Percentiles rank a stretch among this genome's conserved stretches.
Evolutionary conservation across 2,888 invertebrate species (phyloP).

Genomic region (Hirtodrosophila cameraria): DNA sequence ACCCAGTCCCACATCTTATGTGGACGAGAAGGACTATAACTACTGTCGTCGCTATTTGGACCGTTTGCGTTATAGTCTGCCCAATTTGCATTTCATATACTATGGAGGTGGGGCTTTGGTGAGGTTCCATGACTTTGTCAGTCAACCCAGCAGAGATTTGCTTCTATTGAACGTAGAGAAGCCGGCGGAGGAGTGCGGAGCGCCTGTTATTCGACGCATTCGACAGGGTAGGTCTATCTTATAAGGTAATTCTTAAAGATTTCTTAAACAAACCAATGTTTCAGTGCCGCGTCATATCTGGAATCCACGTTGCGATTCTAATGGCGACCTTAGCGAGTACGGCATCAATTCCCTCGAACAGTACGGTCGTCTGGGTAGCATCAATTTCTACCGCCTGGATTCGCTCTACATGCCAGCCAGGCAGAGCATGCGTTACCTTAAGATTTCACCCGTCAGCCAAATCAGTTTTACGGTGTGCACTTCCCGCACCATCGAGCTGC

Average conservation of each 20-base stretch:
- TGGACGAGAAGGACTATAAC: constrained; percentile 85
- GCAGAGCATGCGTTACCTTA: constrained; percentile 85
- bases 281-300: constrained; percentile 86
- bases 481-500: constrained; percentile 86
- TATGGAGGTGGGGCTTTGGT: constrained; percentile 87
- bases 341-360: constrained; percentile 85
- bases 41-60: constrained; percentile 85
- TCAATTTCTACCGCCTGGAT: constrained; percentile 88
- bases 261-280: background rate
- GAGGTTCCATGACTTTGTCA: constrained; percentile 86
- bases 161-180: constrained; percentile 79
- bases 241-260: too few relatives aligned
- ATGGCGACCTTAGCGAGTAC: constrained; percentile 83
- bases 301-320: constrained; percentile 86
- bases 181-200: constrained; percentile 69
- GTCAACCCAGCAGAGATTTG: constrained; percentile 86
- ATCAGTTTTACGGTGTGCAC: constrained; percentile 87
- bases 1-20: constrained; percentile 85
- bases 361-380: constrained; percentile 87
- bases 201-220: constrained; percentile 86
- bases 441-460: constrained; percentile 86
- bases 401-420: constrained; percentile 88
- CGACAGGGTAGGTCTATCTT: constrained; percentile 86
- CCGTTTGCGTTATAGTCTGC: constrained; percentile 86
- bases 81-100: constrained; percentile 88